Evolutionary conservation across 2,888 invertebrate genomes (phyloP).

Genomic region (Brenthis ino): DNA sequence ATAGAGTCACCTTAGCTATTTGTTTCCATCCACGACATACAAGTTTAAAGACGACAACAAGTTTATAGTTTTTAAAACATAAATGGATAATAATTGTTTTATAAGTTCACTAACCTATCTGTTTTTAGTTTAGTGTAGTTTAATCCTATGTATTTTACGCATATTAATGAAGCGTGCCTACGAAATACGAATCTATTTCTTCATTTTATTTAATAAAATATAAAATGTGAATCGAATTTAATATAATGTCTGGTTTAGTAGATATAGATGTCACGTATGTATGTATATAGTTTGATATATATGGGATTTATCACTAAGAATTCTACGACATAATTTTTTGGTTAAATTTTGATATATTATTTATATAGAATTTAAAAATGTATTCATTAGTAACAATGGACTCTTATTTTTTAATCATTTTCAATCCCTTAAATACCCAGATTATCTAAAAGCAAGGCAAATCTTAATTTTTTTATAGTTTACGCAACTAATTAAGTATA

Average conservation of each 20-base stretch:
- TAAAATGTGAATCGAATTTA: not conserved
- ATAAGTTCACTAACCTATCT: slow-evolving; percentile 22
- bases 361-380: too few species aligned
- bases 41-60: too few species aligned
- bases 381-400: too few species aligned
- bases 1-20: too few species aligned
- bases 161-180: slow-evolving; percentile 18
- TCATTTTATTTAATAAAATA: not conserved
- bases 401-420: too few species aligned
- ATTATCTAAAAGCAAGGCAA: not conserved
- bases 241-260: not conserved
- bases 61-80: too few species aligned
- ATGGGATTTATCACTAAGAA: too few species aligned
- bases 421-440: too few species aligned
- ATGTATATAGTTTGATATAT: too few species aligned
- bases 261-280: not conserved
- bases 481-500: slow-evolving; percentile 34
- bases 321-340: too few species aligned
- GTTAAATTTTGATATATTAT: too few species aligned
- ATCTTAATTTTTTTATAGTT: slow-evolving; percentile 14
- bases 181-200: not conserved
- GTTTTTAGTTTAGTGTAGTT: slow-evolving; percentile 8
- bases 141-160: slow-evolving; percentile 5
- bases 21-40: too few species aligned
- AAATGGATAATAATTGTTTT: not conserved